phyloP scores from a whole-genome alignment of 2,888 invertebrate genomes.

The Congeria kusceri region DNA sequence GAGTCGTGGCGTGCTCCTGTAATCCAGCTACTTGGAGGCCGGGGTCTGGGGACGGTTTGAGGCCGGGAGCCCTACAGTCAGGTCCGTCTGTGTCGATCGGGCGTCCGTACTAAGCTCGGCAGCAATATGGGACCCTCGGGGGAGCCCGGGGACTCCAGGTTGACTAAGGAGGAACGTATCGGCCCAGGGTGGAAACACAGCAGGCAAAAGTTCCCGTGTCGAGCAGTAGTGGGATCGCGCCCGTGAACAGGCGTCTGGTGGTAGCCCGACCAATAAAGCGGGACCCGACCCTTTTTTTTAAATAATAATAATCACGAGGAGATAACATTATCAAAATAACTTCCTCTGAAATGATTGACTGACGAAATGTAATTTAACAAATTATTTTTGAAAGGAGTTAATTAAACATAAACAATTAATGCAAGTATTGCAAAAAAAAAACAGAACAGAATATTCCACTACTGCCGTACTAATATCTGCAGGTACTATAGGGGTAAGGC shows the following conservation, averaged over 20 bases:
- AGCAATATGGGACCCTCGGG: slow-evolving; percentile 96
- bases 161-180: slow-evolving; percentile 97
- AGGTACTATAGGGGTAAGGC: too few species aligned
- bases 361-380: too few species aligned
- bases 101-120: slow-evolving; percentile 96
- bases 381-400: too few species aligned
- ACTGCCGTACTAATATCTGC: too few species aligned
- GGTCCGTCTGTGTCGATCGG: slow-evolving; percentile 93
- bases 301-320: too few species aligned
- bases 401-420: too few species aligned
- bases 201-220: slow-evolving; percentile 99
- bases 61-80: slow-evolving; percentile 91
- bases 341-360: too few species aligned
- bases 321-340: too few species aligned
- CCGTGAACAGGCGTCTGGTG: slow-evolving; percentile 93
- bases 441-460: too few species aligned
- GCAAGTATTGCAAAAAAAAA: too few species aligned
- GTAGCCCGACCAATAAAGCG: slow-evolving; percentile 93
- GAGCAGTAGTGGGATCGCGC: slow-evolving; percentile 99
- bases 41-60: slow-evolving; percentile 96
- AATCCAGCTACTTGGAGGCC: slow-evolving; percentile 98
- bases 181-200: slow-evolving; percentile 88
- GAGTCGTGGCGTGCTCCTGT: slow-evolving; percentile 98
- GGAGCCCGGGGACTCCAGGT: slow-evolving; percentile 94
- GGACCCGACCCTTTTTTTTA: slow-evolving; percentile 92